Base-by-base conservation (phyloP, 2,888 invertebrate species). In the Carabus problematicus region DNA sequence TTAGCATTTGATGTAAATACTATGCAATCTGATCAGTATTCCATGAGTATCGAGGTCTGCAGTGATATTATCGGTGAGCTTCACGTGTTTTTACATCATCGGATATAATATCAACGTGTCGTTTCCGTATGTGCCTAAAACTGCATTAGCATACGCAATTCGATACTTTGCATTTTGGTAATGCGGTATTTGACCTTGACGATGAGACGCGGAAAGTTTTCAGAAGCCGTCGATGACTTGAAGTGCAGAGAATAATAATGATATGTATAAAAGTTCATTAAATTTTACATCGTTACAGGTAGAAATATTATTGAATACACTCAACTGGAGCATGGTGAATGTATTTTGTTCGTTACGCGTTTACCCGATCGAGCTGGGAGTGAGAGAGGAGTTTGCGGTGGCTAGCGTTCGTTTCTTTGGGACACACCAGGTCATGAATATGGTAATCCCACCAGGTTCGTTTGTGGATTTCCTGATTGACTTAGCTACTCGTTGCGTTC, bases 71-170 rank as follows among this genome's bases (percentile, higher is more conserved):
- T 29, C 29, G 2, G 16, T 55, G 39, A 14, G 18, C 11, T 56
- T 45, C 66, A 66, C 64, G 64, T 56, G 64, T 64, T 64, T 64
- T 64, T 64, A 64, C 66, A 66, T 66, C 66, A 66, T 66, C 66
- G 66, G 66, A 66, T 59, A 49, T 47, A 58, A 66, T 55, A 45
- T 56, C 42, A 64, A 64, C 55, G 64, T 64, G 56, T 47, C 61
- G n/a, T 56, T 56, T 56, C 56, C 56, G 56, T 39, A 12, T 19
- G n/a, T 56, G 56, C 56, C 56, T 52, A 56, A 56, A 56, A 56
- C 19, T 56, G 56, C 56, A 56, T 56, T 56, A 56, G 56, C 56
- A 56, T 56, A 56, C n/a, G 9, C 9, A 56, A 56, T 56, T 39
- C 39, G 16, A 56, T 56, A 56, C 56, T 56, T 56, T 56, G 56